phyloP scores from a whole-genome alignment of 2,888 invertebrate species.

The Pyrrhosoma nymphula region DNA sequence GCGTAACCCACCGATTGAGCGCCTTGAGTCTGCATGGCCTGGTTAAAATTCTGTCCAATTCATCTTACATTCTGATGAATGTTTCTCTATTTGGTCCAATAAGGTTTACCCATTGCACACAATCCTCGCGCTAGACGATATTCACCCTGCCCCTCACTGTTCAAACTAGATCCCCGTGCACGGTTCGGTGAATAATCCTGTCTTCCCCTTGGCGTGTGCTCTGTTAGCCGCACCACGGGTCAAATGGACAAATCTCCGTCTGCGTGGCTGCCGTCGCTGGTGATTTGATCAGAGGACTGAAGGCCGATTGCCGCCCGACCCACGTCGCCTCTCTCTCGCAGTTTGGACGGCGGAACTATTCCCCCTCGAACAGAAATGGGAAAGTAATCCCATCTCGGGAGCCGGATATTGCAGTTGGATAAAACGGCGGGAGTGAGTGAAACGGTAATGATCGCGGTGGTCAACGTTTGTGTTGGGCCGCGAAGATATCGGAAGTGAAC shows the following conservation, averaged over 20 bases:
- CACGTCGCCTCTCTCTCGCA: not conserved
- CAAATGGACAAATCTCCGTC: not conserved
- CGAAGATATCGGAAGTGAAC: not conserved
- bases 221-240: not conserved
- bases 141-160: not conserved
- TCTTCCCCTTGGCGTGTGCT: not conserved
- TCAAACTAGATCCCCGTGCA: not conserved
- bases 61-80: not conserved
- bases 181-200: not conserved
- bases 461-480: not conserved
- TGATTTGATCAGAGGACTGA: not conserved
- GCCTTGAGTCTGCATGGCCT: too few species aligned
- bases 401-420: not conserved
- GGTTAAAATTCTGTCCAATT: not conserved
- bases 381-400: conserved; percentile 3
- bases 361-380: not conserved
- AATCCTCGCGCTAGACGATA: not conserved
- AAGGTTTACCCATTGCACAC: not conserved
- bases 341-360: not conserved
- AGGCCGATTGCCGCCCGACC: not conserved
- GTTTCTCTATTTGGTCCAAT: not conserved
- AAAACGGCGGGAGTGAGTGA: not conserved
- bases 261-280: not conserved
- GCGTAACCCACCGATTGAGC: too few species aligned
- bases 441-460: not conserved